phyloP scores from a whole-genome alignment of 2,113 vertebrate species.

The Poeciliopsis occidentalis region DNA sequence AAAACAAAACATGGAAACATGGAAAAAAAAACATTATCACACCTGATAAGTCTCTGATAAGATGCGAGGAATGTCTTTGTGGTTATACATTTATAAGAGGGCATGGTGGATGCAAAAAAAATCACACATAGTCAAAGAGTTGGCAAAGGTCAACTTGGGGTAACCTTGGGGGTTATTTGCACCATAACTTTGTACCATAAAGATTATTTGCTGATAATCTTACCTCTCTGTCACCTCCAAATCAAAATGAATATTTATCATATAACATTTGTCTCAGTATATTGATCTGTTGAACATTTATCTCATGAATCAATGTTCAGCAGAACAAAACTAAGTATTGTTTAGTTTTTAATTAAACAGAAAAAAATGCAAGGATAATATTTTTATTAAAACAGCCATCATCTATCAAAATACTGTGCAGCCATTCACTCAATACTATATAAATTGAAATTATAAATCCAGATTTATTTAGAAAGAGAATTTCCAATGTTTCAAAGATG shows the following conservation, averaged over 20 bases:
- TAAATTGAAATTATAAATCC: neutral
- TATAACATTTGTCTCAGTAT: neutral
- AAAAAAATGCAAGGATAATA: neutral
- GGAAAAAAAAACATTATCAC: too few relatives aligned
- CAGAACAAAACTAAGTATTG: neutral
- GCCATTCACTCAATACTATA: neutral
- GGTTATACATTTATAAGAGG: neutral
- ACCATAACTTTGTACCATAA: neutral
- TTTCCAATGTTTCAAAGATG: neutral
- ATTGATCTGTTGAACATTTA: too few relatives aligned
- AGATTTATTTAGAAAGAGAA: neutral
- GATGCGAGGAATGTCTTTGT: neutral
- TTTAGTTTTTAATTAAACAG: neutral
- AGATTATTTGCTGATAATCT: neutral
- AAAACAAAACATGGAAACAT: too few relatives aligned
- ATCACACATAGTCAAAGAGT: too few relatives aligned
- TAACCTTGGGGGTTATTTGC: neutral
- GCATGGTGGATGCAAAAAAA: too few relatives aligned
- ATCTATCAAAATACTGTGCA: neutral
- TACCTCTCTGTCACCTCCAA: neutral
- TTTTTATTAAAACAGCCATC: neutral
- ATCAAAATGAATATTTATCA: neutral
- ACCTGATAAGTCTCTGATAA: constrained; percentile 7
- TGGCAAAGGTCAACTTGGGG: too few relatives aligned
- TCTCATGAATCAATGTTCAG: neutral